These are phyloP conservation scores for Caenorhabditis japonica DNA, from an alignment of 2,888 invertebrate species.

Conservation along the genomic window DNA sequence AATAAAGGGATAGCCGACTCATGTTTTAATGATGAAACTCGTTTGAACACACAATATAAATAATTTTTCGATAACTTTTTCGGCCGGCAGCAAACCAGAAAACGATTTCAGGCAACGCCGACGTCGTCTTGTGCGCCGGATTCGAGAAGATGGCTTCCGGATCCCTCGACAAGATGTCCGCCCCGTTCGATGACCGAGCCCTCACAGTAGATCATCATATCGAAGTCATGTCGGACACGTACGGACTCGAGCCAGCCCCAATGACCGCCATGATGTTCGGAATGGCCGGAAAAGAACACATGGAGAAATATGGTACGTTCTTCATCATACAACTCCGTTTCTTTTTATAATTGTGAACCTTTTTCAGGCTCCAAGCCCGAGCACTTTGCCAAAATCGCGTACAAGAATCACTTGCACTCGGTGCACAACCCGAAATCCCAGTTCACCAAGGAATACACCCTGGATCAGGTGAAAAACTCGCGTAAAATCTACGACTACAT, in stretches of 20 bases:
- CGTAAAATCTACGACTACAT: conserved; percentile 91
- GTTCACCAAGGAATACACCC: conserved; percentile 89
- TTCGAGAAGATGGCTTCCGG: conserved; percentile 99
- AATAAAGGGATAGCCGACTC: too few relatives aligned
- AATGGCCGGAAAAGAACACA: conserved; percentile 94
- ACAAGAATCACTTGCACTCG: conserved; percentile 97
- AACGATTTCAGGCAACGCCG: conserved; percentile 83
- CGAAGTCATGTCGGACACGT: conserved; percentile 85
- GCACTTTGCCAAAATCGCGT: conserved; percentile 96
- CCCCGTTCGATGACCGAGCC: conserved; percentile 83
- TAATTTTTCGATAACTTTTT: too few relatives aligned
- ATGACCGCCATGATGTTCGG: conserved; percentile 95
- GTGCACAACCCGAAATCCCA: conserved; percentile 96
- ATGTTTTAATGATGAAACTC: too few relatives aligned
- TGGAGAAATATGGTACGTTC: conserved; percentile 87
- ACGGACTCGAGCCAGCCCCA: conserved; percentile 87
- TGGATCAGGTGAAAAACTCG: conserved; percentile 91
- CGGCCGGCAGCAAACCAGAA: too few relatives aligned
- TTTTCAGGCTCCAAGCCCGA: conserved; percentile 86
- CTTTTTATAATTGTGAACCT: too few relatives aligned
- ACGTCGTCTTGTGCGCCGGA: conserved; percentile 92
- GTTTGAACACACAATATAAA: too few relatives aligned
- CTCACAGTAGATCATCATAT: conserved; percentile 82
- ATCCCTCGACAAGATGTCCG: conserved; percentile 82
- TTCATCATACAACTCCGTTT: too few relatives aligned